Percentiles rank a stretch among this genome's conserved stretches.
Conservation (phyloP, 2,797 vertebrate genomes). For the Pangasius sanitwongsei region DNA sequence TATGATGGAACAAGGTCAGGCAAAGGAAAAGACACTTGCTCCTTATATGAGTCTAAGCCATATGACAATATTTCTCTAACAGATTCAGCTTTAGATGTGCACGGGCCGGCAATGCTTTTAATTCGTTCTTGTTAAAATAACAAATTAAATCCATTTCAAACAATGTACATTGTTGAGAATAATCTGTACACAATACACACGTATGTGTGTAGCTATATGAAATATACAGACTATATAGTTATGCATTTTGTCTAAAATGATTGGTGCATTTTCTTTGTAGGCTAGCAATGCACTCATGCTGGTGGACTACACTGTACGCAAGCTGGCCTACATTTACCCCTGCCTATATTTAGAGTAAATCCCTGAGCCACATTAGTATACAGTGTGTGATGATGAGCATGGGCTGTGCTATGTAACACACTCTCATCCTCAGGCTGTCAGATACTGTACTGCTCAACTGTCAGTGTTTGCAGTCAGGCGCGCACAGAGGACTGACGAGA, state of each 20-base stretch:
- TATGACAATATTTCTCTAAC: conserved; percentile 1
- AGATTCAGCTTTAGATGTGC: conserved; percentile 21
- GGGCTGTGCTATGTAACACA: conserved; percentile 30
- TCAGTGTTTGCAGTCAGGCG: conserved; percentile 1
- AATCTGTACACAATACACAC: not conserved
- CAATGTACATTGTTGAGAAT: not conserved
- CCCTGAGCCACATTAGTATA: conserved; percentile 3
- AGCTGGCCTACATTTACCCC: conserved; percentile 4
- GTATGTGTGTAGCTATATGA: not conserved
- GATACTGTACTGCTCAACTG: conserved; percentile 37
- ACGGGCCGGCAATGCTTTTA: not conserved
- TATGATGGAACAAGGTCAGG: conserved; percentile 52
- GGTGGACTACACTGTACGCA: not conserved
- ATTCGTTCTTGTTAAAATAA: not conserved
- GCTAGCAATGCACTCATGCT: not conserved
- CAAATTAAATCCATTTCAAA: not conserved
- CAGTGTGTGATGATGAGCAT: conserved; percentile 31
- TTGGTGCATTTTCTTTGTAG: not conserved
- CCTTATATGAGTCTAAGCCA: not conserved
- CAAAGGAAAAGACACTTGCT: conserved; percentile 18
- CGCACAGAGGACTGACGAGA: not conserved
- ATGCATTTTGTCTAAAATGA: not conserved
- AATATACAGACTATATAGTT: not conserved
- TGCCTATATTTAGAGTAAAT: conserved; percentile 17
- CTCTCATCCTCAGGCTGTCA: conserved; percentile 24